Evolutionary conservation across 2,113 vertebrate genomes (phyloP), one percentile per base, ranked within the genome.

Genomic region (Pycnonotus jocosus): DNA sequence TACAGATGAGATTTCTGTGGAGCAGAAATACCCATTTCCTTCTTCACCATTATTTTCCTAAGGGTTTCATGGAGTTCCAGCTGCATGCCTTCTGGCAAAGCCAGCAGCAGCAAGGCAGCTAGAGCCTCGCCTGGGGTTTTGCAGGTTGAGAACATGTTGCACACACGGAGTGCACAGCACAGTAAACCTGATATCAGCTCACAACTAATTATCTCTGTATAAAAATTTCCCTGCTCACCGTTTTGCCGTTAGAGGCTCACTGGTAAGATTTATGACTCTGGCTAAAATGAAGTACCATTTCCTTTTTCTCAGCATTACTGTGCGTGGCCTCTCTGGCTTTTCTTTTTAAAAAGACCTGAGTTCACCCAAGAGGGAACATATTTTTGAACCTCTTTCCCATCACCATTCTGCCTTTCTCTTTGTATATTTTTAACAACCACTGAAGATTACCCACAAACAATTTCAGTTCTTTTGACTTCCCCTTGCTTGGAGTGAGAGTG

Each of bases 241-340:
- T 95, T 96, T 94, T 96, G 93, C 91, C 79, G 81, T 97, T 97
- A 96, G 83, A 96, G 78, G 71, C 90, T 91, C 61, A 0, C 84
- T 94, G 97, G 86, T 92, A 93, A 96, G 93, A 97, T 97, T 93
- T 96, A 95, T 96, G 92, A 92, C 93, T 96, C 66, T 96, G 95
- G 90, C 93, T 93, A 84, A 93, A 97, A 95, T 96, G 95, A 97
- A 98, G 82, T 94, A 90, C 90, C 89, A 80, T 96, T 98, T 97
- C 93, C 88, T 96, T 96, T 96, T 97, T 96, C 95, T 97, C 96
- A 96, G 71, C 88, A 97, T 96, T 96, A 96, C 86, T 96, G 93
- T 89, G 33, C 31, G 0, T 93, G 84, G 88, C 87, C 96, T 90
- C 64, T 88, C 87, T 91, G 93, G 87, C 85, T 96, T 97, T 97